These are phyloP conservation scores for Bucorvus abyssinicus DNA, from an alignment of 2,797 vertebrate species.

Conservation along the genomic window DNA sequence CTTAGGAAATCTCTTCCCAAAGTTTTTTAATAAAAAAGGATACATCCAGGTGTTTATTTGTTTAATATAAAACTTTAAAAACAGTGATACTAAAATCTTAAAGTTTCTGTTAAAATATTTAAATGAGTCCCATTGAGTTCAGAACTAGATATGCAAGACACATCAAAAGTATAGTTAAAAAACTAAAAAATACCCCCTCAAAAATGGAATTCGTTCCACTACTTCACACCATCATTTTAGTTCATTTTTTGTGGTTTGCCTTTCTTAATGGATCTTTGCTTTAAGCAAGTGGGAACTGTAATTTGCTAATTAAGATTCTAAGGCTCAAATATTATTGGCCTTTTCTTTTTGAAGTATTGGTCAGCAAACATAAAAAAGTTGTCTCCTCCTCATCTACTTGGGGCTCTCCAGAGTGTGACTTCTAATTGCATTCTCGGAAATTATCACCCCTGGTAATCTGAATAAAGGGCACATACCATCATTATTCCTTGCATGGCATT, in stretches of 20 bases:
- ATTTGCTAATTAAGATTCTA: slow-evolving; percentile 27
- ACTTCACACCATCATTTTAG: background rate
- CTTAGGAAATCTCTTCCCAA: background rate
- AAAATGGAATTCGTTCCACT: background rate
- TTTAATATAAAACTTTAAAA: background rate
- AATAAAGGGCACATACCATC: background rate
- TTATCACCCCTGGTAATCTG: background rate
- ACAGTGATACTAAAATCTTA: background rate
- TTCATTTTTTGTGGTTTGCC: background rate
- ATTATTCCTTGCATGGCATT: background rate
- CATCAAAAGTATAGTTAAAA: background rate
- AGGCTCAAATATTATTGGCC: slow-evolving; percentile 6
- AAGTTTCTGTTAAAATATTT: background rate
- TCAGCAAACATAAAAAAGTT: background rate
- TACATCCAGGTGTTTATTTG: background rate
- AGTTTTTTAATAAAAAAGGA: background rate
- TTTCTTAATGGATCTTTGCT: background rate
- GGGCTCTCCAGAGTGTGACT: background rate
- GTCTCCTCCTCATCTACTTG: background rate
- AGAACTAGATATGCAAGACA: background rate
- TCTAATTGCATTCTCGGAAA: slow-evolving; percentile 27
- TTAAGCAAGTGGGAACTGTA: background rate
- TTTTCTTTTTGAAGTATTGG: background rate
- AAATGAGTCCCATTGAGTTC: background rate
- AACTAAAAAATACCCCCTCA: background rate